These are phyloP conservation scores for Mesoligia furuncula DNA, from an alignment of 2,888 invertebrate genomes.

Conservation along the genomic window DNA sequence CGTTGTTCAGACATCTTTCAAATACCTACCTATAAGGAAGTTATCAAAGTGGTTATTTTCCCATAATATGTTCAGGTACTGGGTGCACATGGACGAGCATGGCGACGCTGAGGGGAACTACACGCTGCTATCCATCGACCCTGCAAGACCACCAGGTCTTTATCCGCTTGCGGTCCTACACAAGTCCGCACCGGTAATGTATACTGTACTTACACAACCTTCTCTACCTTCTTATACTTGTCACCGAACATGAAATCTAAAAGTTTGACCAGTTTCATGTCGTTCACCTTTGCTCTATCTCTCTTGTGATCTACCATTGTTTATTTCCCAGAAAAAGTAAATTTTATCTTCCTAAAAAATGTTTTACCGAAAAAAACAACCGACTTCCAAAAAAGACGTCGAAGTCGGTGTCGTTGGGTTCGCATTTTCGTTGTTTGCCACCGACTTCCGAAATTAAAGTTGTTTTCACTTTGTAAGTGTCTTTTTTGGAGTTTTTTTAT, in stretches of 20 bases:
- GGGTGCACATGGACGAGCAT: conserved; percentile 97
- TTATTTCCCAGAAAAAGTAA: neutral
- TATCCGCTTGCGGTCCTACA: conserved; percentile 93
- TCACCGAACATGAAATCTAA: neutral
- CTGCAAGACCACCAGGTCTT: conserved; percentile 92
- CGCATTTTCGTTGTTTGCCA: no score
- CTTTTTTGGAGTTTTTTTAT: no score
- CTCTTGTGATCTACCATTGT: neutral
- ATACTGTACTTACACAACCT: neutral
- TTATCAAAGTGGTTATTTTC: neutral
- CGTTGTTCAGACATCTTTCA: neutral
- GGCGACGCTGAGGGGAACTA: conserved; percentile 99
- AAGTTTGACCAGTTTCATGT: neutral
- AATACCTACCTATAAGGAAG: neutral
- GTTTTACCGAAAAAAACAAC: no score
- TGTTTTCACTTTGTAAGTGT: no score
- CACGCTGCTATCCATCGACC: conserved; percentile 93
- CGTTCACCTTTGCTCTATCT: neutral
- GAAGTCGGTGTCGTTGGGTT: no score
- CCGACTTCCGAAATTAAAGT: no score
- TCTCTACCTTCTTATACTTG: neutral
- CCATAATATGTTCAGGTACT: conserved; percentile 91
- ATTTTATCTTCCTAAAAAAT: no score
- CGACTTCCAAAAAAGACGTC: no score
- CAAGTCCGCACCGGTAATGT: conserved; percentile 94